Conservation (phyloP, 2,113 vertebrate genomes). For the Tonatia bakeri region DNA sequence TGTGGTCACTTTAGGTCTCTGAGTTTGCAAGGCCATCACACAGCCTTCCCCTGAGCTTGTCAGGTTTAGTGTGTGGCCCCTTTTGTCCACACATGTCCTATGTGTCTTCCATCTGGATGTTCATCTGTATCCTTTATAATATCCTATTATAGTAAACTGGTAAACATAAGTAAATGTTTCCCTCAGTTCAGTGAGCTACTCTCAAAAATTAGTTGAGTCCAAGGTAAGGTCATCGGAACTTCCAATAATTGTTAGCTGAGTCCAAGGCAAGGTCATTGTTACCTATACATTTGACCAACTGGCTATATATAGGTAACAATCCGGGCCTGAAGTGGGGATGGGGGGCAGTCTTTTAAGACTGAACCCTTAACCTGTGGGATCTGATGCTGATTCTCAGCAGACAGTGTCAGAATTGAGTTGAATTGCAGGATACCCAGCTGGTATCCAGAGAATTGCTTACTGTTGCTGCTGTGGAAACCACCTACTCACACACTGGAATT, state of each 20-base stretch:
- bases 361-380: not conserved
- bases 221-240: not conserved
- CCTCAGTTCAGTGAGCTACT: not conserved
- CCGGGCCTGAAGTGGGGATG: not conserved
- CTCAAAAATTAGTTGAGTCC: not conserved
- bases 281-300: too few species aligned
- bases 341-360: not conserved
- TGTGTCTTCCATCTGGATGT: not conserved
- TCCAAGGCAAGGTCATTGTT: too few species aligned
- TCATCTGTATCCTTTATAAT: not conserved
- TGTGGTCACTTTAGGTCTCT: too few species aligned
- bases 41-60: too few species aligned
- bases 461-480: not conserved
- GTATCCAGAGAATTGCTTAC: not conserved
- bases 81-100: too few species aligned
- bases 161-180: not conserved
- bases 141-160: not conserved
- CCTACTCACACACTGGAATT: not conserved
- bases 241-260: not conserved
- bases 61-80: too few species aligned
- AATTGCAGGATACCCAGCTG: not conserved
- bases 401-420: not conserved
- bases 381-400: not conserved
- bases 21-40: too few species aligned
- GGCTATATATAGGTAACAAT: not conserved